Base-by-base conservation (phyloP, 2,888 invertebrate genomes). In the Microplitis manilae region DNA sequence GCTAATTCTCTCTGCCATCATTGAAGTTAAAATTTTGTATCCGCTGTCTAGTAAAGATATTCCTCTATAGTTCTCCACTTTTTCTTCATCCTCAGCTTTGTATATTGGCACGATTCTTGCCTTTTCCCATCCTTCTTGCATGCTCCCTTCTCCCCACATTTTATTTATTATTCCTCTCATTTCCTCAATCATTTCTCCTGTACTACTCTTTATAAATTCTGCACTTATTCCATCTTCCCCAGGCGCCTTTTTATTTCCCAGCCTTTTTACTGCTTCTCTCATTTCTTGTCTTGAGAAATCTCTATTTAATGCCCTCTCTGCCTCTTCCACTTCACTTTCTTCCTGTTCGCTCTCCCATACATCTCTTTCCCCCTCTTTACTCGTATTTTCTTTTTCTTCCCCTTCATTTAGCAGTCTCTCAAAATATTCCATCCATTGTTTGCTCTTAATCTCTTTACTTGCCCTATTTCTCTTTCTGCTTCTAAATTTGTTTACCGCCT, bases 21-120 rank as follows among this genome's bases (percentile, higher is more conserved):
- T 30, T 5, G 5, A 60, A 13, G 61, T 68, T 15, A 39, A 2
- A 7, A 60, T 38, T 61, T 60, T 50, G 9, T 78, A 78, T 0
- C 74, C 74, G 0, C 41, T 39, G n/a, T 74, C 61, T 5, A 77
- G 9, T 1, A 75, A 9, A 2, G 77, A 69, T 7, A 77, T 61
- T 9, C 77, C 77, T 62, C 74, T 74, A n/a, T 68, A 77, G 13
- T 75, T 77, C 1, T 41, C 41, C 9, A 62, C 71, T n/a, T 40
- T 1, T 0, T 50, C 61, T 4, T n/a, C n/a, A 0, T 75, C 75
- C 9, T 75, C 74, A 7, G 59, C 69, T 61, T 77, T 73, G 20
- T 5, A 61, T 41, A 77, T 73, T n/a, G 77, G 68, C 4, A 62
- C 72, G 0, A 77, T 73, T 61, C 77, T 60, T n/a, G 65, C 73